phyloP scores from a whole-genome alignment of 2,797 vertebrate species.

The Enteromius fasciolatus region DNA sequence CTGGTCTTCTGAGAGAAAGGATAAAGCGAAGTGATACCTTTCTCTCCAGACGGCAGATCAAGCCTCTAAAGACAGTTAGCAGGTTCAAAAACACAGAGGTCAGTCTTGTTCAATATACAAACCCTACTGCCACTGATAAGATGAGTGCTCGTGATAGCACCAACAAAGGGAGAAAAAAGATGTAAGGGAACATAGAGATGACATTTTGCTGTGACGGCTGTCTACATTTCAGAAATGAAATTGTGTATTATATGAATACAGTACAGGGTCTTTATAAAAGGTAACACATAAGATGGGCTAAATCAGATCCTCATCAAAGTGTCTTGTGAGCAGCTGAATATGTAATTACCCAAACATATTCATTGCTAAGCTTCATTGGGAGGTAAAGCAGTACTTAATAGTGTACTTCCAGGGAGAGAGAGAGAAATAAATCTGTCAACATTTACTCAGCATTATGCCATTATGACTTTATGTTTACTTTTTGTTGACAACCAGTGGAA shows the following conservation, averaged over 20 bases:
- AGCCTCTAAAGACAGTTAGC: conserved; percentile 57
- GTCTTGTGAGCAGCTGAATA: conserved; percentile 1
- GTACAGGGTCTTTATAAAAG: not conserved
- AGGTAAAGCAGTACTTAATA: conserved; percentile 3
- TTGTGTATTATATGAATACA: conserved; percentile 10
- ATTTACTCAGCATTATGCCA: not conserved
- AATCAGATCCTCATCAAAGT: conserved; percentile 4
- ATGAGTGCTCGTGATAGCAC: conserved; percentile 44
- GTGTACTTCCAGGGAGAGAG: too few relatives aligned
- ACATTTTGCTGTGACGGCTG: not conserved
- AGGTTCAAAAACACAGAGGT: conserved; percentile 58
- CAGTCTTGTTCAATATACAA: conserved; percentile 58
- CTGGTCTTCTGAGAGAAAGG: conserved; percentile 58
- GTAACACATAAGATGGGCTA: not conserved
- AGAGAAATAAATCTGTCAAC: not conserved
- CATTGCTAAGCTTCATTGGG: not conserved
- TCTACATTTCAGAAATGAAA: conserved; percentile 21
- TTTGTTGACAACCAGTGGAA: not conserved
- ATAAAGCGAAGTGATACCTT: conserved; percentile 61
- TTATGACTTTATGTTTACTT: not conserved
- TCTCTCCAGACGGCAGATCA: conserved; percentile 56
- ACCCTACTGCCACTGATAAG: conserved; percentile 54
- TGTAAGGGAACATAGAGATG: conserved; percentile 21
- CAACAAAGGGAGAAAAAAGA: conserved; percentile 18
- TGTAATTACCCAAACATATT: conserved; percentile 19